These are phyloP conservation scores for Notothenia rossii DNA, from an alignment of 2,113 vertebrate species.

Conservation along the genomic window DNA sequence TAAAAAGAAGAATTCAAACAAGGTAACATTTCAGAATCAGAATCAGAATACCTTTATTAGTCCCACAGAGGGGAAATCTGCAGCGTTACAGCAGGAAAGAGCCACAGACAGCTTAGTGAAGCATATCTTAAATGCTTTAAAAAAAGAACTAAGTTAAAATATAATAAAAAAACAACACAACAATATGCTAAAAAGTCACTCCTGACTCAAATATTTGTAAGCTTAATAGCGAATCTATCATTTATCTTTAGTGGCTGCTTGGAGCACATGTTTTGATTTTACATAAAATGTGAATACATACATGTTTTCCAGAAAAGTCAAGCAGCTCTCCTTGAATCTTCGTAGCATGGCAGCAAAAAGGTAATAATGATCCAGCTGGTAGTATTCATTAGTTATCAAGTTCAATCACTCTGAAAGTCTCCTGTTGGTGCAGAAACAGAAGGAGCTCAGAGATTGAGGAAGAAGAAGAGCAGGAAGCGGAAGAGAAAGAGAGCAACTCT, in stretches of 20 bases:
- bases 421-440: too few species aligned
- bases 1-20: slow-evolving; percentile 49
- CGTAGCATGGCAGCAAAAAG: slow-evolving; percentile 52
- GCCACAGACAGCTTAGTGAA: too few species aligned
- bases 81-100: too few species aligned
- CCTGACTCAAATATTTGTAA: background rate
- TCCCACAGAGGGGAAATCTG: too few species aligned
- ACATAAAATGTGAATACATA: background rate
- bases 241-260: background rate
- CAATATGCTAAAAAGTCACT: background rate
- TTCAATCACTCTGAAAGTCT: background rate
- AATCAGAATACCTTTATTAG: too few species aligned
- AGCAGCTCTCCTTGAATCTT: slow-evolving; percentile 48
- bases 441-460: background rate
- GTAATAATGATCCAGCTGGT: slow-evolving; percentile 56
- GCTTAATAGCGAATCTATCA: background rate
- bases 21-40: slow-evolving; percentile 27
- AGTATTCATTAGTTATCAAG: background rate
- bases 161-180: too few species aligned
- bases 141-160: too few species aligned
- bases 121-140: too few species aligned
- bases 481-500: slow-evolving; percentile 28
- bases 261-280: background rate
- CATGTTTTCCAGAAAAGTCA: slow-evolving; percentile 53
- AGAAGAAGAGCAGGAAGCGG: slow-evolving; percentile 15